Evolutionary conservation across 1,140 invertebrate genomes (phyloP).

Genomic region (Caenorhabditis elegans): DNA sequence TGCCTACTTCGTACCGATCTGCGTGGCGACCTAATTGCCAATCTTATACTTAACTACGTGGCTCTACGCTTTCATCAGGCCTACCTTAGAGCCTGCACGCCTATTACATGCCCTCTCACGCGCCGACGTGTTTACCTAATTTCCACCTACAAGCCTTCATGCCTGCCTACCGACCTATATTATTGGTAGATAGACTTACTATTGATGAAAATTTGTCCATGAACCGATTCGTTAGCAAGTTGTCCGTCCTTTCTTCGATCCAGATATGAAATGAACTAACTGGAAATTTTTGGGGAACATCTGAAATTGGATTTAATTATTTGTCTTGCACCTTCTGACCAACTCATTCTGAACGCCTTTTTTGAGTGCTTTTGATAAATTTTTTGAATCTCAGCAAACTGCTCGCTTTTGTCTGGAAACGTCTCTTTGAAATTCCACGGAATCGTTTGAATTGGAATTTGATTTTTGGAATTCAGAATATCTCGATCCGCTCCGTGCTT

Average conservation of each 20-base stretch:
- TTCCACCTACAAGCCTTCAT: too few species aligned
- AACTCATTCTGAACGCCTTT: background rate
- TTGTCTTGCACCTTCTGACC: background rate
- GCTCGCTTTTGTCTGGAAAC: background rate
- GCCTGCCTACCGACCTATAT: too few species aligned
- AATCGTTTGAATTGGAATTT: background rate
- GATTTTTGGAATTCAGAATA: background rate
- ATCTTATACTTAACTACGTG: too few species aligned
- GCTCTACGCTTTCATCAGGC: too few species aligned
- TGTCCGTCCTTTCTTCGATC: background rate
- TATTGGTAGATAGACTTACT: background rate
- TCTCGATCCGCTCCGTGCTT: background rate
- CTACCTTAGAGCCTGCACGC: too few species aligned
- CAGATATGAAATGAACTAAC: background rate
- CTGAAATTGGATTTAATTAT: background rate
- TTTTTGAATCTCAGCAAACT: background rate
- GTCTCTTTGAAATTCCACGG: background rate
- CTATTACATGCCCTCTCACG: too few species aligned
- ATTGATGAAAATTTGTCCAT: background rate
- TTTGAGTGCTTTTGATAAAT: background rate
- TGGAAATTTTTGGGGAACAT: background rate
- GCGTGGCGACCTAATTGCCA: too few species aligned
- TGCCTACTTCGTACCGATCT: too few species aligned
- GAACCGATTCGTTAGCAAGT: background rate
- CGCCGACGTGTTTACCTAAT: too few species aligned